phyloP scores from a whole-genome alignment of 2,888 invertebrate species.

The Ariolimax columbianus region DNA sequence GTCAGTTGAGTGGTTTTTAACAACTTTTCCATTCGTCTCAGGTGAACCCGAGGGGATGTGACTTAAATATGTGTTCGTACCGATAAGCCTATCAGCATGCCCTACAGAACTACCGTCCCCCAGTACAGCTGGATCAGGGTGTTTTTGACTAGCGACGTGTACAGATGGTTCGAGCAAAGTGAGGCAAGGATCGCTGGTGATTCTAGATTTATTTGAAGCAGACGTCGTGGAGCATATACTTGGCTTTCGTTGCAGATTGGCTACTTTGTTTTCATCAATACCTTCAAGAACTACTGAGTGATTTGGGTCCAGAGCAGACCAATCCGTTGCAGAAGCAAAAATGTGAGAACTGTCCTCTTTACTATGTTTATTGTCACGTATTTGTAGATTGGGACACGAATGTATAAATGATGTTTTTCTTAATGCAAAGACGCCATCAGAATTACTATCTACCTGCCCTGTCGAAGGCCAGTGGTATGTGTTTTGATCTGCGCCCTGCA shows the following conservation, averaged over 20 bases:
- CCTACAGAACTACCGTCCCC: background rate
- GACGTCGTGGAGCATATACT: background rate
- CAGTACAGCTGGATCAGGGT: too few relatives aligned
- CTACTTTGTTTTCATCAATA: slow-evolving; percentile 4
- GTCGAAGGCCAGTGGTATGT: background rate
- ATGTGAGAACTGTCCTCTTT: background rate
- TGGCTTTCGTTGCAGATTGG: background rate
- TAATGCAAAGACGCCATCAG: background rate
- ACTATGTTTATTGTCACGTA: background rate
- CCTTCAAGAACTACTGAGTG: slow-evolving; percentile 8
- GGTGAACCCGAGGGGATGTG: background rate
- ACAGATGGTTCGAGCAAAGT: background rate
- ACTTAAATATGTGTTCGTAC: background rate
- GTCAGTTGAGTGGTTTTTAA: too few relatives aligned
- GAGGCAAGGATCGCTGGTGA: background rate
- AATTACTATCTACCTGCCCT: background rate
- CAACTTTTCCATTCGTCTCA: background rate
- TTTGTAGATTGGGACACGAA: slow-evolving; percentile 16
- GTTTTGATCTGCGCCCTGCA: background rate
- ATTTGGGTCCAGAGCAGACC: background rate
- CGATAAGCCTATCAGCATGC: background rate
- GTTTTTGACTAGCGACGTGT: background rate
- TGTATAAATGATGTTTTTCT: background rate
- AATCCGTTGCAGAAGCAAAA: background rate
- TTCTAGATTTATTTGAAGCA: background rate